Evolutionary conservation across 2,113 vertebrate genomes (phyloP).

Genomic region (Paramormyrops kingsleyae): DNA sequence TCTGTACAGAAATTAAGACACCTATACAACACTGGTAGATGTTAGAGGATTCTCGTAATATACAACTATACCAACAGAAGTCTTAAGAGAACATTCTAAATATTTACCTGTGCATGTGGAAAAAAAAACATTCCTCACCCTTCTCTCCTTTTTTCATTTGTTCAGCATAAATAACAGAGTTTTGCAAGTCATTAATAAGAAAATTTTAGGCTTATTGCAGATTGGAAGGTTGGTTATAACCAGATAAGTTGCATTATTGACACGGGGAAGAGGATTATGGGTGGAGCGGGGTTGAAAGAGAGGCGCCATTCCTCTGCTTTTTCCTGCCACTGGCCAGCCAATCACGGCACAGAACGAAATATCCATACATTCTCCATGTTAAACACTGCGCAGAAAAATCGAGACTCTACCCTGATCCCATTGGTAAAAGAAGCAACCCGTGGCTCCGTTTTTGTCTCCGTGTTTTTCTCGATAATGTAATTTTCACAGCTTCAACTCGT

Average conservation of each 20-base stretch:
- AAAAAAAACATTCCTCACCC: slow-evolving; percentile 39
- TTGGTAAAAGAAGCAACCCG: slow-evolving; percentile 34
- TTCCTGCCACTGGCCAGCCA: slow-evolving; percentile 55
- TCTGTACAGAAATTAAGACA: slow-evolving; percentile 75
- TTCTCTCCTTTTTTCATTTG: slow-evolving; percentile 61
- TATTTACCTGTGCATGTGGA: slow-evolving; percentile 90
- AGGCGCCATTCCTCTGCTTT: slow-evolving; percentile 30
- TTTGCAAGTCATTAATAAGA: slow-evolving; percentile 70
- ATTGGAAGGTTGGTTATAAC: slow-evolving; percentile 63
- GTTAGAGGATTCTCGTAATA: slow-evolving; percentile 84
- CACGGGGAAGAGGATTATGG: slow-evolving; percentile 21
- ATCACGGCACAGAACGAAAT: slow-evolving; percentile 30
- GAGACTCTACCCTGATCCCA: slow-evolving; percentile 69
- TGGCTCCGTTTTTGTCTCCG: slow-evolving; percentile 40
- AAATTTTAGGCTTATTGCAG: slow-evolving; percentile 88
- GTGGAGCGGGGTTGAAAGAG: slow-evolving; percentile 27
- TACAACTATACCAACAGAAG: slow-evolving; percentile 83
- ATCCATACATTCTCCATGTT: slow-evolving; percentile 80
- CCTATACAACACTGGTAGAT: slow-evolving; percentile 87
- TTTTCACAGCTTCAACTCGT: slow-evolving; percentile 93
- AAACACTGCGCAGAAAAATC: slow-evolving; percentile 49
- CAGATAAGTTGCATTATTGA: slow-evolving; percentile 46
- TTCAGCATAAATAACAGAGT: slow-evolving; percentile 67
- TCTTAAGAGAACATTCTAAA: slow-evolving; percentile 80
- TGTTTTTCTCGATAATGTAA: not conserved